phyloP scores from a whole-genome alignment of 2,888 invertebrate genomes.

The Tinea pellionella region DNA sequence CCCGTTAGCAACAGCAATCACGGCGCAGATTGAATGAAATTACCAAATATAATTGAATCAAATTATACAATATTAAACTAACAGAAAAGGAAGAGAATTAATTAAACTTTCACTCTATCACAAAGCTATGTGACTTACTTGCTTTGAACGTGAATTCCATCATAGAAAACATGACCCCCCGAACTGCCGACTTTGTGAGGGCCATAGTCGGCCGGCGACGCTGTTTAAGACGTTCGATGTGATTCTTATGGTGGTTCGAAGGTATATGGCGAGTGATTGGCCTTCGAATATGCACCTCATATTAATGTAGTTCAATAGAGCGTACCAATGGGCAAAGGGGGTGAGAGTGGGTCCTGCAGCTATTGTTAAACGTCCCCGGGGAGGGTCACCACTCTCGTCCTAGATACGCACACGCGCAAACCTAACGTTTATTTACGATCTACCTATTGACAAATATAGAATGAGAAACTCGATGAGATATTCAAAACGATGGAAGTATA shows the following conservation, averaged over 20 bases:
- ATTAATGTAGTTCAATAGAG: constrained; percentile 53
- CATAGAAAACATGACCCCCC: constrained; percentile 61
- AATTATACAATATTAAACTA: constrained; percentile 5
- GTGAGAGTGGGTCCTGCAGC: constrained; percentile 36
- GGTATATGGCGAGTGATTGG: background rate
- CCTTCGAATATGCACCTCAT: constrained; percentile 33
- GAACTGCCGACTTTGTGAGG: constrained; percentile 53
- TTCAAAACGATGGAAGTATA: background rate
- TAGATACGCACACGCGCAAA: constrained; percentile 46
- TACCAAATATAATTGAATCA: constrained; percentile 10
- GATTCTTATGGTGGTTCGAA: background rate
- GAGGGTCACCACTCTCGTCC: constrained; percentile 51
- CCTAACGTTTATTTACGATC: background rate
- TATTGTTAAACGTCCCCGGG: constrained; percentile 61
- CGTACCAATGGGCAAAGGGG: constrained; percentile 54
- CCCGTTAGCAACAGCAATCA: background rate
- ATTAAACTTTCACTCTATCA: background rate
- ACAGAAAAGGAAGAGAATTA: background rate
- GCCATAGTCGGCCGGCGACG: constrained; percentile 31
- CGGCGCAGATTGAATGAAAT: constrained; percentile 17
- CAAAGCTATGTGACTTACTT: constrained; percentile 38
- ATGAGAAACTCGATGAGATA: background rate
- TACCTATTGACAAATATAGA: background rate
- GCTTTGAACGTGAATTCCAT: constrained; percentile 67
- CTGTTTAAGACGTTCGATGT: background rate